Evolutionary conservation across 2,797 vertebrate species (phyloP), one percentile per base, ranked within the genome.

Genomic region (Malurus splendens): DNA sequence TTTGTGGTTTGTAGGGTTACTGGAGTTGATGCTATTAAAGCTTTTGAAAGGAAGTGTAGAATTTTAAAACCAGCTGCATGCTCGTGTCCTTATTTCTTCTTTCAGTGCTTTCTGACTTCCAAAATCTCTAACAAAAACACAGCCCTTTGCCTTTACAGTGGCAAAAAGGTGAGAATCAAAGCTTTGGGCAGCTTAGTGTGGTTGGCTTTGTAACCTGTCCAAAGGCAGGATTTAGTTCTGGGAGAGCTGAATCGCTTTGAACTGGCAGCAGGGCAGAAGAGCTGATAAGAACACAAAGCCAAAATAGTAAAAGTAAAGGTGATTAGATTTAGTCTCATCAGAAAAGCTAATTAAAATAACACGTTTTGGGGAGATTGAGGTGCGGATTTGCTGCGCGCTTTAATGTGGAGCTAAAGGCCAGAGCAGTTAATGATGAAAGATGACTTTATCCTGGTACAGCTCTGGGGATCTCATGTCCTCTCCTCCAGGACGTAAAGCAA

Each of bases 1-100:
- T 41, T 8, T 62, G 33, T 80, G 78, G 54, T 72, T 87, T 67
- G 47, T 80, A 71, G 81, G 73, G 64, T 80, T 74, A 41, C 18
- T 81, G 72, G 64, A 77, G 61, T 45, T 30, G 65, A 72, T 65
- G 66, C 61, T 75, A 90, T 95, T 95, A 95, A 93, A 94, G 33
- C 5, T 81, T 93, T 85, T 54, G 52, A 19, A 87, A 92, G 75
- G 84, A 90, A 85, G 68, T 75, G 27, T 14, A 89, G 82, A 72
- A 62, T 87, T 86, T 68, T 75, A 61, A 74, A 91, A 55, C 24
- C 51, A 70, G 62, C 32, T 65, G 44, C 38, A 66, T 75, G 42
- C 33, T 55, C 14, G 30, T 75, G 82, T 92, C 74, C 60, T 92
- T 66, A 70, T 83, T 94, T 91, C 62, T n/a, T 82, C 27, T 80